phyloP scores from a whole-genome alignment of 2,888 invertebrate genomes.

The Noctua janthina region DNA sequence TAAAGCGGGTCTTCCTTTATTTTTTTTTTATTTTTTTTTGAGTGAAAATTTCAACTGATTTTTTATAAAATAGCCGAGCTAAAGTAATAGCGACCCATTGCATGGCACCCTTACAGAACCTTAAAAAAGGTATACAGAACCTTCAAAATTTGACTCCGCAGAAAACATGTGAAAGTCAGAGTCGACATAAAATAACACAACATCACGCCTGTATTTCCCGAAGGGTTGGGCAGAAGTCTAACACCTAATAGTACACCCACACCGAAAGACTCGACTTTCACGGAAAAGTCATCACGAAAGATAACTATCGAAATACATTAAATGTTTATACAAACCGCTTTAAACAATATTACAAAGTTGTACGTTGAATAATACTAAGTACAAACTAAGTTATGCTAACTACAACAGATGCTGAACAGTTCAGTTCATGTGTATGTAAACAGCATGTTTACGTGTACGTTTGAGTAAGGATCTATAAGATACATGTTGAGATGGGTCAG shows the following conservation, averaged over 20 bases:
- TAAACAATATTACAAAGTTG: slow-evolving; percentile 24
- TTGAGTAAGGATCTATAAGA: slow-evolving; percentile 23
- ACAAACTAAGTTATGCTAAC: slow-evolving; percentile 44
- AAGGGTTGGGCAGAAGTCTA: no score
- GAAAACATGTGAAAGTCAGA: background rate
- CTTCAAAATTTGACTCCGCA: background rate
- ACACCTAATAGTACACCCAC: no score
- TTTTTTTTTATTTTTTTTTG: background rate
- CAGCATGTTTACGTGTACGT: slow-evolving; percentile 19
- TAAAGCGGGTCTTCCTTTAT: background rate
- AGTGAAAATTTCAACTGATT: background rate
- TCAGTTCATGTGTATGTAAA: slow-evolving; percentile 31
- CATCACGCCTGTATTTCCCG: no score
- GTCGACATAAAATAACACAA: no score
- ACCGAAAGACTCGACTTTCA: background rate
- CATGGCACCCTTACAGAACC: background rate
- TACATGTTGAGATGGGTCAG: slow-evolving; percentile 31
- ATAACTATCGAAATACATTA: slow-evolving; percentile 2
- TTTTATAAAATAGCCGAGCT: background rate
- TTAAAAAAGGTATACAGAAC: background rate
- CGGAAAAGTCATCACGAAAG: background rate
- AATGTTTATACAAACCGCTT: slow-evolving; percentile 5
- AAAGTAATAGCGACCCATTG: background rate
- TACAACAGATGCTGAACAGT: slow-evolving; percentile 33
- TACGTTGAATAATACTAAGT: slow-evolving; percentile 16